These are phyloP conservation scores for Ifrita kowaldi DNA, from an alignment of 2,113 vertebrate genomes.

Conservation along the genomic window DNA sequence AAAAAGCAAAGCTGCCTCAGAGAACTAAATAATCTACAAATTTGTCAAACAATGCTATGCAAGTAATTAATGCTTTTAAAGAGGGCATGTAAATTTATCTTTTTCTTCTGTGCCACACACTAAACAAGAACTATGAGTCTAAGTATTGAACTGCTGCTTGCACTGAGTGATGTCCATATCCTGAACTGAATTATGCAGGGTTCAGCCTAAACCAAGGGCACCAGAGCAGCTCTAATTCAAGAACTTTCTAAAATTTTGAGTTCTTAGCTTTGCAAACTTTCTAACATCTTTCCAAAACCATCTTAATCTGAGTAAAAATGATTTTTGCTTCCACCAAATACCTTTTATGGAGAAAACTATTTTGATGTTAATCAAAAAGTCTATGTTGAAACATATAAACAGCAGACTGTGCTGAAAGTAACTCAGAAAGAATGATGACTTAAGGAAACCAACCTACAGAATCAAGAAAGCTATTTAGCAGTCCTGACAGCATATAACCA, in stretches of 20 bases:
- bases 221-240: neutral
- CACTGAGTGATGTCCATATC: neutral
- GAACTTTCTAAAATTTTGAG: neutral
- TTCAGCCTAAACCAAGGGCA: neutral
- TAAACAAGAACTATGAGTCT: neutral
- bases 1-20: neutral
- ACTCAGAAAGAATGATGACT: neutral
- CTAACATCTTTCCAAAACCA: neutral
- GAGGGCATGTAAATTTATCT: neutral
- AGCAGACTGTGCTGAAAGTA: neutral
- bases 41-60: neutral
- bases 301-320: neutral
- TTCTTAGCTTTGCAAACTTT: neutral
- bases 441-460: neutral
- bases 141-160: neutral
- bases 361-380: neutral
- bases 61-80: neutral
- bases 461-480: neutral
- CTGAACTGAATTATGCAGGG: neutral
- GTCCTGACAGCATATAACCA: neutral
- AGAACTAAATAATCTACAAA: neutral
- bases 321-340: neutral
- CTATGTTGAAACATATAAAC: neutral
- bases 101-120: neutral
- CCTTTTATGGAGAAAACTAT: neutral